phyloP scores from a whole-genome alignment of 1,140 invertebrate species.

The Drosophila repleta region DNA sequence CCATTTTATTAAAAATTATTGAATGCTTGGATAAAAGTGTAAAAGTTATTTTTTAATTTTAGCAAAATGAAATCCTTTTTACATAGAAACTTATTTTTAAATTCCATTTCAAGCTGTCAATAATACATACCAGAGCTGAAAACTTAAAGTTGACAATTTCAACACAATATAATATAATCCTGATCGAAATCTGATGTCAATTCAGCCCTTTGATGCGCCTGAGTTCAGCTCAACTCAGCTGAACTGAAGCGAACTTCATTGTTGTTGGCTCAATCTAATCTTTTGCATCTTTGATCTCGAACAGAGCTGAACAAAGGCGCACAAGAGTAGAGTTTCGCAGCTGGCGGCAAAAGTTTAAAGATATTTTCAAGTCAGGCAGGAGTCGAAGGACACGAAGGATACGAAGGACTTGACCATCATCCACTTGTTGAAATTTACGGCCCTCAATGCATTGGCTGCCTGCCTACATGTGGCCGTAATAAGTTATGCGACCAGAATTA shows the following conservation, averaged over 20 bases:
- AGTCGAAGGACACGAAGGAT: no score
- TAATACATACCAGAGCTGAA: no score
- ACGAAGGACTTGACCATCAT: neutral
- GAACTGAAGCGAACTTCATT: neutral
- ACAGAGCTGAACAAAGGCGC: conserved; percentile 21
- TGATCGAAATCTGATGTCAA: conserved; percentile 9
- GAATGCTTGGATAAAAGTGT: no score
- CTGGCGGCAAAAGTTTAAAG: conserved; percentile 43
- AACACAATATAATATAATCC: no score
- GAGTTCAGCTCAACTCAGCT: conserved; percentile 15
- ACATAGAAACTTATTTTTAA: no score
- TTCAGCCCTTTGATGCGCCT: neutral
- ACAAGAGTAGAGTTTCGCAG: conserved; percentile 43
- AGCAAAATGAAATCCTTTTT: no score
- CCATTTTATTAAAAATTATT: no score
- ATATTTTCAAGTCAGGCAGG: neutral
- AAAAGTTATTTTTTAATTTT: no score
- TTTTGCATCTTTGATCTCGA: conserved; percentile 31
- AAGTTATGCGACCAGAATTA: conserved; percentile 44
- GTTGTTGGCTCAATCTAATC: no score
- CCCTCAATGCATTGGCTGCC: conserved; percentile 53
- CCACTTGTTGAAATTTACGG: conserved; percentile 63
- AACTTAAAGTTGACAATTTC: no score
- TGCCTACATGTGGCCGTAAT: conserved; percentile 35
- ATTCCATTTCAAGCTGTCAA: no score